These are phyloP conservation scores for Therioaphis trifolii DNA, from an alignment of 2,888 invertebrate genomes.

Conservation along the genomic window DNA sequence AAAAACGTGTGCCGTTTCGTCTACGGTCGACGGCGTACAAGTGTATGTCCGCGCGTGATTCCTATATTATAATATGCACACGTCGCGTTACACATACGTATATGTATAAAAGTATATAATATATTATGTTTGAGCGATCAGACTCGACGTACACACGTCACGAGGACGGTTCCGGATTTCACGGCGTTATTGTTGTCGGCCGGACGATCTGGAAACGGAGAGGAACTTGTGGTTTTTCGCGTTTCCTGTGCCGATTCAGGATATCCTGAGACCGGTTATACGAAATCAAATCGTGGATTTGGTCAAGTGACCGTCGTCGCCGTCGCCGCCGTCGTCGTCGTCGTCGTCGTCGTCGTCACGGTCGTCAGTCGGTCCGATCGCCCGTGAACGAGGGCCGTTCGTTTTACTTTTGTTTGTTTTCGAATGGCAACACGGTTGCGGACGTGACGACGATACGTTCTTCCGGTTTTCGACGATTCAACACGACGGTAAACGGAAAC, in stretches of 20 bases:
- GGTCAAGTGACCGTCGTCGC: constrained; percentile 51
- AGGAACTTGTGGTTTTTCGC: constrained; percentile 61
- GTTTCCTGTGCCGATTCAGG: constrained; percentile 61
- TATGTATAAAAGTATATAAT: too few species aligned
- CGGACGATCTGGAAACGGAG: constrained; percentile 28
- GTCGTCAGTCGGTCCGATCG: constrained; percentile 39
- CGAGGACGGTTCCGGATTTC: constrained; percentile 44
- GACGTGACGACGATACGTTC: constrained; percentile 28
- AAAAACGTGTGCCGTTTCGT: constrained; percentile 1
- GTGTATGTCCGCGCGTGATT: too few species aligned
- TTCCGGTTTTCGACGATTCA: too few species aligned
- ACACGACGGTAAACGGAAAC: too few species aligned
- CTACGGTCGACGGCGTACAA: not conserved
- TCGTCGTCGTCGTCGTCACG: too few species aligned
- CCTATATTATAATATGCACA: too few species aligned
- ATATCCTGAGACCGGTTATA: constrained; percentile 53
- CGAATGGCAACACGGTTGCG: constrained; percentile 27
- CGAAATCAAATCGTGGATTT: constrained; percentile 44
- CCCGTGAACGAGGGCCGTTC: constrained; percentile 36
- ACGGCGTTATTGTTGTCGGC: not conserved
- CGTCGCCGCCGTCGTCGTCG: too few species aligned
- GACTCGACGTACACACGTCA: not conserved
- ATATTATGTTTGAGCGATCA: too few species aligned
- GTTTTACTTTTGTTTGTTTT: constrained; percentile 31
- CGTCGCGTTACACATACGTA: too few species aligned